Evolutionary conservation across 2,797 vertebrate species (phyloP), one percentile per base, ranked within the genome.

Genomic region (Notamacropus eugenii): DNA sequence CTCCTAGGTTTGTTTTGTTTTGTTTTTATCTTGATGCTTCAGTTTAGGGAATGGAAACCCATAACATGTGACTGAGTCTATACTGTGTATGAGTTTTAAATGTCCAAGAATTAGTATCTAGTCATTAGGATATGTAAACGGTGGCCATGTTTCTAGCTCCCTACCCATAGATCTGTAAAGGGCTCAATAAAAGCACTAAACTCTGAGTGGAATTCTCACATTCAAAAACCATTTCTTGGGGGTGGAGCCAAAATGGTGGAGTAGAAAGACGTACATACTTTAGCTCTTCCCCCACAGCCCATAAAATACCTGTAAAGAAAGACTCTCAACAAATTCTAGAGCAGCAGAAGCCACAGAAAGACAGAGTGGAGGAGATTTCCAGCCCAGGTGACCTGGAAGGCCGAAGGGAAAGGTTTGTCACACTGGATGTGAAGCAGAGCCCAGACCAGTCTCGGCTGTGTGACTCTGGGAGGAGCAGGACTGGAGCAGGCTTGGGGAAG

Each of bases 141-240:
- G 9, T 46, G 22, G 40, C 22, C 40, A 46, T 82, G 14, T 82
- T 46, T 40, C 19, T 19, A 40, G 5, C 67, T 74, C 6, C 16
- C 91, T 92, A 92, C 55, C 31, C 55, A 95, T 50, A 82, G 46
- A n/a, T 96, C 95, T 96, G 29, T 95, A 87, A 93, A 82, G 74
- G 24, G 62, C 14, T 55, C 14, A 29, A 46, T 82, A 94, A 94
- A 57, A 31, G 40, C 40, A 46, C 40, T 82, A 27, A 46, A 9
- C 22, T 1, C 40, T 46, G n/a, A 82, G 46, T 82, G 19, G n/a
- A 82, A 82, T 82, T 82, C 46, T 46, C 40, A 46, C 22, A 46
- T 82, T 82, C 8, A 27, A 82, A 82, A 82, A 82, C 40, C 2
- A 46, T 24, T 82, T 46, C 24, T 46, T 82, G 52, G 52, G 52